Evolutionary conservation across 2,888 invertebrate species (phyloP), one percentile per base, ranked within the genome.

Genomic region (Cephus runcator): DNA sequence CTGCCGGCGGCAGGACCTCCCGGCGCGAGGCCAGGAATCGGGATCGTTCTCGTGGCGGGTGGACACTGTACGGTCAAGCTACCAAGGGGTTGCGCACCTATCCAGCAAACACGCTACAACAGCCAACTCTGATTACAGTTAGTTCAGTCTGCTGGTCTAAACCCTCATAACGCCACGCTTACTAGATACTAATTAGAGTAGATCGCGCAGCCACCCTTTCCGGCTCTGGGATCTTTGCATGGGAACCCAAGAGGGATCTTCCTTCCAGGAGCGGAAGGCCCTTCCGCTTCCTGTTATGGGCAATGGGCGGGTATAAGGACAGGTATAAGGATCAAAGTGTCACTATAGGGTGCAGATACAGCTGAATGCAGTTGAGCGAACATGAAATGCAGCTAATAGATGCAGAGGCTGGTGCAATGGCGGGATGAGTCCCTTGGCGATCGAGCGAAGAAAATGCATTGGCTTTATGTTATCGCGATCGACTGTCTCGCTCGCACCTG

Each of bases 41-140:
- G 77, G 79, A 79, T 77, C 80, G 79, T 76, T 82, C 81, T 82
- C 82, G 81, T 80, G 79, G 78, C 78, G 81, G 81, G 79, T 77
- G 77, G 80, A 77, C 79, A 79, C 77, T 75, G 79, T 40, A 76
- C 35, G 75, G 40, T 77, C 40, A 73, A 73, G 74, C 73, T 76
- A 76, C 73, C 76, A 75, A 75, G 77, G 78, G 78, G 75, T 74
- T 69, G 74, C 69, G 69, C 35, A 74, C 73, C 74, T 69, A 75
- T 69, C 74, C 35, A 31, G 79, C 80, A 80, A 84, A 85, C 87
- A 87, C 85, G 85, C 84, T 85, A 84, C 85, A 86, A 85, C 86
- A 85, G 81, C 84, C 87, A 84, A 85, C 88, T 87, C 88, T 89
- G 88, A 90, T 90, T 90, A 89, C 88, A 88, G 88, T 90, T 89